phyloP scores from a whole-genome alignment of 64 coral and sea anemone species.

The Montipora foliosa region DNA sequence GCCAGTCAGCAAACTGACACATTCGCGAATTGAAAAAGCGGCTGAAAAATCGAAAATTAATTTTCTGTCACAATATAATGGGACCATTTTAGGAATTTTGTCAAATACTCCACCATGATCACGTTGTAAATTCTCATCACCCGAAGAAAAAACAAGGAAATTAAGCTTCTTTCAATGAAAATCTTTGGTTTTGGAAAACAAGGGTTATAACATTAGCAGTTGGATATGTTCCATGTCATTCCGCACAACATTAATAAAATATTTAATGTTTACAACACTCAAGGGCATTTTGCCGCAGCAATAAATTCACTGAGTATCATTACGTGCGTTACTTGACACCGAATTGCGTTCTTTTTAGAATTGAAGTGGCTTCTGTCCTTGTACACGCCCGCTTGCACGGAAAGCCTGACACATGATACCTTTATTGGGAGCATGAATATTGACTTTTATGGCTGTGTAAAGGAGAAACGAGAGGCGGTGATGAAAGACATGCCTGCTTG shows the following conservation, averaged over 20 bases:
- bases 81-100: background rate
- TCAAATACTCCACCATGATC: background rate
- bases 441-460: conserved; percentile 28
- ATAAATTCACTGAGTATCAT: background rate
- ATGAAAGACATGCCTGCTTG: conserved; percentile 6
- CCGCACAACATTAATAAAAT: background rate
- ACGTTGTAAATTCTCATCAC: background rate
- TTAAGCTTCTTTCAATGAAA: background rate
- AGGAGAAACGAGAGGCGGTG: background rate
- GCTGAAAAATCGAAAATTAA: background rate
- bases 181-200: background rate
- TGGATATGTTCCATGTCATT: conserved; percentile 22
- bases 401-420: background rate
- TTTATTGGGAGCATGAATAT: background rate
- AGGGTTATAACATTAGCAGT: background rate
- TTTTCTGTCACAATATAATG: background rate
- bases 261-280: conserved; percentile 31
- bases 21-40: background rate
- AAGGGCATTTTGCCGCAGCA: background rate
- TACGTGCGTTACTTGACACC: background rate
- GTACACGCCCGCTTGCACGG: background rate
- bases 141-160: no score
- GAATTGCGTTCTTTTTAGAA: background rate
- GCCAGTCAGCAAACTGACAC: background rate
- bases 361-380: background rate